These are phyloP conservation scores for Dastarcus helophoroides DNA, from an alignment of 2,888 invertebrate genomes.

Conservation along the genomic window DNA sequence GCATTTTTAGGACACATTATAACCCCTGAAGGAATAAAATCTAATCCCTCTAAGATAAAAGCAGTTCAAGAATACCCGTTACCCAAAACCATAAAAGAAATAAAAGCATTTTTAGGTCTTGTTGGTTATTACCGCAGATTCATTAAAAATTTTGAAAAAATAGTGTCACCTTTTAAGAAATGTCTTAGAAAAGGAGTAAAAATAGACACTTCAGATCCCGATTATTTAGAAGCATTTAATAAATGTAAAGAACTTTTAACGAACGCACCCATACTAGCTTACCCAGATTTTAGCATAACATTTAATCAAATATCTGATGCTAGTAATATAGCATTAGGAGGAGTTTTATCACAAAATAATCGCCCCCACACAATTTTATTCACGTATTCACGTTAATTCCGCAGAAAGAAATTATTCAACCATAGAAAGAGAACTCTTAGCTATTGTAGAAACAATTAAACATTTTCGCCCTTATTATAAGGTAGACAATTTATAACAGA, in stretches of 20 bases:
- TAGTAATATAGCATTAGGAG: slow-evolving; percentile 13
- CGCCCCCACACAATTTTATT: slow-evolving; percentile 15
- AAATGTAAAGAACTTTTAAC: slow-evolving; percentile 17
- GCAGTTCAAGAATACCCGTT: slow-evolving; percentile 14
- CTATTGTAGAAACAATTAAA: slow-evolving; percentile 17
- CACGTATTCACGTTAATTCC: slow-evolving; percentile 16
- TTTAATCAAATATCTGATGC: slow-evolving; percentile 18
- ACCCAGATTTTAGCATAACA: slow-evolving; percentile 16
- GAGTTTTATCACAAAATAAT: slow-evolving; percentile 15
- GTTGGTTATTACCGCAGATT: slow-evolving; percentile 13
- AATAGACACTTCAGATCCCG: slow-evolving; percentile 9
- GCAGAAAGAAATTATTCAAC: slow-evolving; percentile 18
- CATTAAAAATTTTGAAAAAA: slow-evolving; percentile 14
- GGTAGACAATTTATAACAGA: slow-evolving; percentile 14
- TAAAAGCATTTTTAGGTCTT: slow-evolving; percentile 16
- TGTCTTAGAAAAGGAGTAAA: slow-evolving; percentile 14
- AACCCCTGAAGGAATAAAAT: slow-evolving; percentile 8
- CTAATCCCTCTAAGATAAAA: slow-evolving; percentile 11
- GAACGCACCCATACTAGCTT: slow-evolving; percentile 16
- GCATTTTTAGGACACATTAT: slow-evolving; percentile 8
- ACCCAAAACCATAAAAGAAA: slow-evolving; percentile 16
- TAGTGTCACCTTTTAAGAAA: slow-evolving; percentile 16
- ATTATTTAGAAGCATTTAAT: slow-evolving; percentile 13
- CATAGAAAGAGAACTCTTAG: slow-evolving; percentile 16
- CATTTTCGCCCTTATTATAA: too few species aligned